Conservation (phyloP, 2,797 vertebrate genomes). For the Pachyuromys duprasi region DNA sequence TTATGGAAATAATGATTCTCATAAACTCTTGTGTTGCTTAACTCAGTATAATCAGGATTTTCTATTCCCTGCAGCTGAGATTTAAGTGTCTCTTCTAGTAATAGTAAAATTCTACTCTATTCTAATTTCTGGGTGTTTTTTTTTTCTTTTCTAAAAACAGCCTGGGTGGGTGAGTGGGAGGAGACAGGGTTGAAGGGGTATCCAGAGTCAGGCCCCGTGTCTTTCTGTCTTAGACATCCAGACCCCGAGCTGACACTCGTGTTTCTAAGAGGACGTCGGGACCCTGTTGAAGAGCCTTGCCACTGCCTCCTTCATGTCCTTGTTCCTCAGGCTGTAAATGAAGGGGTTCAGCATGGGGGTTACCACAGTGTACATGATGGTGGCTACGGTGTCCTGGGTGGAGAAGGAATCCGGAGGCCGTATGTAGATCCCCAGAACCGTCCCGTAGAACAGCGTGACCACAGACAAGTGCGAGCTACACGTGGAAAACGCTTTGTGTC, state of each 20-base stretch:
- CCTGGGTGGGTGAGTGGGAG: background rate
- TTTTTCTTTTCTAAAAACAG: background rate
- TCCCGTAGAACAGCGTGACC: conserved; percentile 67
- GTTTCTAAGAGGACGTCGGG: background rate
- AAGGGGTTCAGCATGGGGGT: conserved; percentile 63
- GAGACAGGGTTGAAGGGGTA: background rate
- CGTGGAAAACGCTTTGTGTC: conserved; percentile 68
- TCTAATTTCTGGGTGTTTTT: background rate
- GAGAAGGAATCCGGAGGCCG: conserved; percentile 56
- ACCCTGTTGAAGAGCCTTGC: background rate
- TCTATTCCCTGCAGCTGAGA: background rate
- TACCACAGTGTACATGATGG: conserved; percentile 26
- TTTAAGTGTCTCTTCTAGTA: background rate
- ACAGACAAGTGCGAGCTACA: conserved; percentile 73
- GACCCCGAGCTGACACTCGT: background rate
- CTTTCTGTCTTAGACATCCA: background rate
- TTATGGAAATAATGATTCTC: background rate
- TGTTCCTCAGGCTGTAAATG: conserved; percentile 55
- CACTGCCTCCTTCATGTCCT: conserved; percentile 19
- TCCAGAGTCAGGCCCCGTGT: background rate
- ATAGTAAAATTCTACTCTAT: background rate
- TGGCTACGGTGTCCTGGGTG: conserved; percentile 39
- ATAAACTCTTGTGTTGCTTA: background rate
- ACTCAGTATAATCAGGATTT: background rate
- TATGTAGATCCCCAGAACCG: conserved; percentile 64